Conservation (phyloP, 1,140 invertebrate species). For the Zophobas morio region DNA sequence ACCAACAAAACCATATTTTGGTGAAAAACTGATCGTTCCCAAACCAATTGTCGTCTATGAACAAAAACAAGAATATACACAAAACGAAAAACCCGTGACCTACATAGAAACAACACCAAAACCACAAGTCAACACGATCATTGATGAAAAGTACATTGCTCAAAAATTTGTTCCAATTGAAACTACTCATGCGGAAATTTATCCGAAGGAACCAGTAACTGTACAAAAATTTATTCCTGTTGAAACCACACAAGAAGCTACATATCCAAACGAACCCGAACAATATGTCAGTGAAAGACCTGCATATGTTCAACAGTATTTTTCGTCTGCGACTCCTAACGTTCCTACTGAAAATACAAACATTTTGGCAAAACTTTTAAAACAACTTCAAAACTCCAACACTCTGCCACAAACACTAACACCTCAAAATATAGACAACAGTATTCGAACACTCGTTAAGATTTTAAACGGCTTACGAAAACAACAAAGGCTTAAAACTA, state of each 20-base stretch:
- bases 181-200: background rate
- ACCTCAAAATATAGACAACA: slow-evolving; percentile 82
- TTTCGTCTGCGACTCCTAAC: slow-evolving; percentile 35
- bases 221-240: too few species aligned
- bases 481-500: slow-evolving; percentile 62
- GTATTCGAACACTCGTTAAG: slow-evolving; percentile 81
- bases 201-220: background rate
- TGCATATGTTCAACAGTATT: slow-evolving; percentile 46
- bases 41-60: background rate
- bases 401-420: slow-evolving; percentile 81
- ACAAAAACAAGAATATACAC: slow-evolving; percentile 12
- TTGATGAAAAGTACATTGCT: slow-evolving; percentile 23
- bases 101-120: slow-evolving; percentile 4
- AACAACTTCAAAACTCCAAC: slow-evolving; percentile 80
- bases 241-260: background rate
- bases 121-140: slow-evolving; percentile 21
- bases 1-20: slow-evolving; percentile 21
- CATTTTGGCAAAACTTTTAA: slow-evolving; percentile 70
- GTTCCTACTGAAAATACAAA: slow-evolving; percentile 31
- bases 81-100: slow-evolving; percentile 21
- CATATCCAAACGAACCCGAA: background rate
- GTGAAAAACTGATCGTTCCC: slow-evolving; percentile 8
- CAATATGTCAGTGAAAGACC: slow-evolving; percentile 19
- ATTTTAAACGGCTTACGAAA: slow-evolving; percentile 78
- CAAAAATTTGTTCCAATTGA: slow-evolving; percentile 21